A percentile compares a stretch with the other conserved stretches of the same genome.
Evolutionary conservation across 1,140 invertebrate genomes (phyloP).

Genomic region (Mamestra configurata): DNA sequence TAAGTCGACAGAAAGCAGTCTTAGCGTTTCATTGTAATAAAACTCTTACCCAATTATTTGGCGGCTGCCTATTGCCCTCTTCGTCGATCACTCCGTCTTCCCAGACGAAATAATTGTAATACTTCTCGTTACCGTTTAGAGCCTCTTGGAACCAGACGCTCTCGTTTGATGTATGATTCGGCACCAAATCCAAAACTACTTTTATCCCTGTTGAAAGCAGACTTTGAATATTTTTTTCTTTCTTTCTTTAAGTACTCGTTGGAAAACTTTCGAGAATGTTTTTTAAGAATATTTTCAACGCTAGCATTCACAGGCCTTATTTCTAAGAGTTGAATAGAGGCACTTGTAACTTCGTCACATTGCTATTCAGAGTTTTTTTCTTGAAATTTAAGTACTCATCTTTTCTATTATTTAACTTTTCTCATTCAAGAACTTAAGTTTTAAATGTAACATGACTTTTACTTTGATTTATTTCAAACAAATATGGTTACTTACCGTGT

Average conservation of each 20-base stretch:
- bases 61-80: slow-evolving; percentile 85
- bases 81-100: slow-evolving; percentile 86
- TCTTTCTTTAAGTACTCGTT: not conserved
- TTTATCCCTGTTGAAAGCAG: slow-evolving; percentile 68
- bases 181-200: slow-evolving; percentile 90
- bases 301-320: not conserved
- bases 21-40: slow-evolving; percentile 10
- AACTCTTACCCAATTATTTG: slow-evolving; percentile 91
- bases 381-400: slow-evolving; percentile 12
- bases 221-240: slow-evolving; percentile 14
- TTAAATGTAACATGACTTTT: not conserved
- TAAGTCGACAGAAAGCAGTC: slow-evolving; percentile 18
- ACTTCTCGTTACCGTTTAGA: slow-evolving; percentile 87
- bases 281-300: slow-evolving; percentile 25
- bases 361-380: slow-evolving; percentile 17
- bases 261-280: not conserved
- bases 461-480: not conserved
- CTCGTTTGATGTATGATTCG: slow-evolving; percentile 91
- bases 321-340: not conserved
- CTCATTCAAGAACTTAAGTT: not conserved
- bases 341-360: slow-evolving; percentile 28
- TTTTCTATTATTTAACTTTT: slow-evolving; percentile 4
- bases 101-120: slow-evolving; percentile 92
- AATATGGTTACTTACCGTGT: slow-evolving; percentile 68
- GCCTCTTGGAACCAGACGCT: slow-evolving; percentile 92